Evolutionary conservation across 2,113 vertebrate genomes (phyloP).

Genomic region (Burhinus oedicnemus): DNA sequence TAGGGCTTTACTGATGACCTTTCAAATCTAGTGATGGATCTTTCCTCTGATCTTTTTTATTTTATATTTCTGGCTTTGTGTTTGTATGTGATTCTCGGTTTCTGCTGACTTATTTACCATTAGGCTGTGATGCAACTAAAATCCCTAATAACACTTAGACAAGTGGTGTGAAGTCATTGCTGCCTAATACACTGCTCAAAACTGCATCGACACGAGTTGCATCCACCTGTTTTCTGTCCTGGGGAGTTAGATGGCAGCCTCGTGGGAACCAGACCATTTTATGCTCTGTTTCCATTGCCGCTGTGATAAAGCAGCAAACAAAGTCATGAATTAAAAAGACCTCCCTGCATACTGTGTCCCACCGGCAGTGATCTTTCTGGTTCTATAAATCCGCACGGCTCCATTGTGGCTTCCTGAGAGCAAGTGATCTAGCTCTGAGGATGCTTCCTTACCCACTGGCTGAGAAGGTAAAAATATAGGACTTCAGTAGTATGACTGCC

Average conservation of each 20-base stretch:
- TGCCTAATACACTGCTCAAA: neutral
- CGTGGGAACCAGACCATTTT: neutral
- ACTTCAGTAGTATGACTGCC: neutral
- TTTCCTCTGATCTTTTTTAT: constrained; percentile 25
- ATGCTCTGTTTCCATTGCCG: neutral
- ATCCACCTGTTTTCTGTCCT: constrained; percentile 1
- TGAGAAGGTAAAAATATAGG: neutral
- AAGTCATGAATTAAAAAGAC: neutral
- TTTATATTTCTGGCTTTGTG: neutral
- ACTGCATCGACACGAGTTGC: neutral
- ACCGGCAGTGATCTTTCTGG: neutral
- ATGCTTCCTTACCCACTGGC: neutral
- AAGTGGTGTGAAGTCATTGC: neutral
- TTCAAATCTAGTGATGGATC: neutral
- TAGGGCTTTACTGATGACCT: constrained; percentile 29
- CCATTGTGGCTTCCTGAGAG: neutral
- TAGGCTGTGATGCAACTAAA: neutral
- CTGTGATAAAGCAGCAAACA: neutral
- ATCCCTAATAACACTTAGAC: neutral
- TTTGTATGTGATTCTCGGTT: neutral
- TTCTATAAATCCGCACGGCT: neutral
- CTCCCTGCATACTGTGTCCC: neutral
- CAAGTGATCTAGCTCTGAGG: neutral
- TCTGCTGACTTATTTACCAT: constrained; percentile 27
- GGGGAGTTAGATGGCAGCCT: neutral